Conservation (phyloP, 37 sponge, comb jelly and placozoan genomes). For the Haliclona indistincta region DNA sequence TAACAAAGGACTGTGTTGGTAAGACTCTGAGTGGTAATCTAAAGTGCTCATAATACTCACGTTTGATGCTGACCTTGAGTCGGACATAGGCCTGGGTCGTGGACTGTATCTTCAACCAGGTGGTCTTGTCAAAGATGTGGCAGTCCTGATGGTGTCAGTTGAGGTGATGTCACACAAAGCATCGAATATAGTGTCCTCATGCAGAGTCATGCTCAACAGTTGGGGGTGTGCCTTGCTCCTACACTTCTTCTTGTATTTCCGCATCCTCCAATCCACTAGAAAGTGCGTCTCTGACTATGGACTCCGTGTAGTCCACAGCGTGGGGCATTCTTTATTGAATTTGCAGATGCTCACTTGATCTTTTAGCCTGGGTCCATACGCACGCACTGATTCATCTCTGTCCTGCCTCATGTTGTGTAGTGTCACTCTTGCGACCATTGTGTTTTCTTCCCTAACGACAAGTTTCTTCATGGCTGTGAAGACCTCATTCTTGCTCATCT, state of each 20-base stretch:
- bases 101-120: conserved; percentile 39
- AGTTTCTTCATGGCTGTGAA: conserved; percentile 11
- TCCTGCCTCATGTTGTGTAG: conserved; percentile 51
- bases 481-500: too few relatives aligned
- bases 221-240: conserved; percentile 8
- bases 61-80: conserved; percentile 16
- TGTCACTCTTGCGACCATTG: conserved; percentile 24
- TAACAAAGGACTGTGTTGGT: conserved; percentile 19
- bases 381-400: conserved; percentile 42
- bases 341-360: conserved; percentile 41
- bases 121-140: conserved; percentile 27
- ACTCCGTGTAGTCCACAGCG: conserved; percentile 39
- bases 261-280: conserved; percentile 36
- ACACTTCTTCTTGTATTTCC: conserved; percentile 38
- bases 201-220: not conserved
- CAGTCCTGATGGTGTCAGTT: conserved; percentile 20
- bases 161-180: conserved; percentile 29
- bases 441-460: conserved; percentile 27
- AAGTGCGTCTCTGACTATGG: conserved; percentile 31
- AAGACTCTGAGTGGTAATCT: conserved; percentile 17
- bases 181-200: conserved; percentile 23
- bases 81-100: conserved; percentile 33
- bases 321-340: conserved; percentile 22
- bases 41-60: conserved; percentile 37
- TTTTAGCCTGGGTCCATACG: conserved; percentile 29